Evolutionary conservation across 2,797 vertebrate genomes (phyloP).

Genomic region (Gymnothorax javanicus): DNA sequence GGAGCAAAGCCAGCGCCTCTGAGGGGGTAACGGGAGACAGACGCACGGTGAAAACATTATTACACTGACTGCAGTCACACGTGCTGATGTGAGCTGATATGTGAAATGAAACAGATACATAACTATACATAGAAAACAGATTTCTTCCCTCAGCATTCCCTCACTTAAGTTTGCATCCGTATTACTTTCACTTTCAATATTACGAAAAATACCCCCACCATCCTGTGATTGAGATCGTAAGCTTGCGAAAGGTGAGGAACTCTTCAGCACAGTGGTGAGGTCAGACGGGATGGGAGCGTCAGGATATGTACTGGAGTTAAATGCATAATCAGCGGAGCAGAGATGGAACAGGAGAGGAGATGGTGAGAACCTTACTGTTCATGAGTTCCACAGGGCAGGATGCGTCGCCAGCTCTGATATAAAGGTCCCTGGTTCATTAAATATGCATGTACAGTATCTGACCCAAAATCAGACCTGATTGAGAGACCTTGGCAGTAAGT

Average conservation of each 20-base stretch:
- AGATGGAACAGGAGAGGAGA: not conserved
- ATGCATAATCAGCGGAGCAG: not conserved
- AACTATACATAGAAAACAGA: not conserved
- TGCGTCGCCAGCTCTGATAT: too few relatives aligned
- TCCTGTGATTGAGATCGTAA: not conserved
- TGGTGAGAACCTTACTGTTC: not conserved
- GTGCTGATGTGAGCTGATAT: not conserved
- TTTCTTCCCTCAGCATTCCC: not conserved
- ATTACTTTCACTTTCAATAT: not conserved
- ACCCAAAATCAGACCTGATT: too few relatives aligned
- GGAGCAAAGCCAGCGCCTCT: conserved; percentile 93
- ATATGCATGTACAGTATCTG: too few relatives aligned
- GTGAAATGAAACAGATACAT: not conserved
- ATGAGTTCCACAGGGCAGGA: too few relatives aligned
- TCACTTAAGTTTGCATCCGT: not conserved
- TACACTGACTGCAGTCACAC: too few relatives aligned
- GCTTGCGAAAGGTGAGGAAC: not conserved
- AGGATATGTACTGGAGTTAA: not conserved
- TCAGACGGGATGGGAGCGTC: not conserved
- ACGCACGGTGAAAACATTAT: not conserved
- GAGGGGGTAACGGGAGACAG: conserved; percentile 42
- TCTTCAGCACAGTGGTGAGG: not conserved
- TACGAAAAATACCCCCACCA: not conserved
- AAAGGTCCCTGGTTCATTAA: too few relatives aligned
- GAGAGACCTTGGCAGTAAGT: too few relatives aligned